A percentile compares a stretch with the other conserved stretches of the same genome.
Evolutionary conservation across 2,797 vertebrate species (phyloP).

Genomic region (Microctenopoma stevenorrisi): DNA sequence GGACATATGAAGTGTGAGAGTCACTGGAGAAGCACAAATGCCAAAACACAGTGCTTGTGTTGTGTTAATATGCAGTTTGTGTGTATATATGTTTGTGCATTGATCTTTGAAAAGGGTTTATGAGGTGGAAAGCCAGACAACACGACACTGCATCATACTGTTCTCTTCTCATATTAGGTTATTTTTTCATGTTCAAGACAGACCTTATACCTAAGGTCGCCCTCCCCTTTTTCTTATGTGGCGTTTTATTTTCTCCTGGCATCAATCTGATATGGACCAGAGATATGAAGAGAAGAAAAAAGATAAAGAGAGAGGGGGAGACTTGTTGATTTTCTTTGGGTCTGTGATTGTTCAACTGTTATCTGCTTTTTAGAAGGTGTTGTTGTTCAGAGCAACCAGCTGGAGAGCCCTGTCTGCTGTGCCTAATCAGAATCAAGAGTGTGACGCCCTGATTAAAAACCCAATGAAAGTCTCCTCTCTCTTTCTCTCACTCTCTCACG

Average conservation of each 20-base stretch:
- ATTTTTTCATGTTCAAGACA: constrained; percentile 33
- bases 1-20: constrained; percentile 65
- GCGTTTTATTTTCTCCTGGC: constrained; percentile 65
- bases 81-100: constrained; percentile 6
- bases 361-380: constrained; percentile 68
- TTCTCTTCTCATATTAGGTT: constrained; percentile 67
- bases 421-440: constrained; percentile 70
- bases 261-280: constrained; percentile 59
- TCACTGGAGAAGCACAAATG: constrained; percentile 50
- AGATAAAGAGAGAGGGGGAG: constrained; percentile 8
- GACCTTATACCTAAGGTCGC: constrained; percentile 53
- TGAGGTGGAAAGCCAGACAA: constrained; percentile 62
- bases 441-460: constrained; percentile 75
- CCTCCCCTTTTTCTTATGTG: constrained; percentile 48
- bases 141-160: constrained; percentile 61
- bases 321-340: constrained; percentile 64
- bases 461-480: constrained; percentile 48
- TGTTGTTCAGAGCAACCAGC: constrained; percentile 70
- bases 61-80: constrained; percentile 16
- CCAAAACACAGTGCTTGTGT: constrained; percentile 51
- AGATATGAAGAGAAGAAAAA: constrained; percentile 36
- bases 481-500: background rate
- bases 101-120: constrained; percentile 61
- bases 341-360: constrained; percentile 57
- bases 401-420: constrained; percentile 68